These are phyloP conservation scores for Melipona beecheii DNA, from an alignment of 2,888 invertebrate genomes.

Conservation along the genomic window DNA sequence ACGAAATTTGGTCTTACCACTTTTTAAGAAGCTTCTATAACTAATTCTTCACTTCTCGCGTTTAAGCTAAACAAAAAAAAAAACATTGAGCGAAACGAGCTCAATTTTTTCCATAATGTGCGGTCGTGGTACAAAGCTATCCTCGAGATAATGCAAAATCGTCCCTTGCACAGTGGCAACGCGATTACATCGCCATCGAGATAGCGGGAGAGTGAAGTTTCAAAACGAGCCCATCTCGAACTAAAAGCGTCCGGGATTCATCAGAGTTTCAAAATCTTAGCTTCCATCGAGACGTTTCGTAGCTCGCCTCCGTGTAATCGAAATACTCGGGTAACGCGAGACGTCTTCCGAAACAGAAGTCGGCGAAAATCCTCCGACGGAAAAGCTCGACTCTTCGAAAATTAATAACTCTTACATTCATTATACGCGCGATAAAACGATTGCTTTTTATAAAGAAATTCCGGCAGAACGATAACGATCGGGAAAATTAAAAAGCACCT, in stretches of 20 bases:
- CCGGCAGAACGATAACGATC: no score
- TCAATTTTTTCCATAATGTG: not conserved
- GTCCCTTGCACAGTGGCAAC: not conserved
- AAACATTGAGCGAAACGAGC: not conserved
- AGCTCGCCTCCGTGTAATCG: slow-evolving; percentile 21
- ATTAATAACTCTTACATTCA: not conserved
- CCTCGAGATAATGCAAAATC: not conserved
- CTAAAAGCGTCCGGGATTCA: not conserved
- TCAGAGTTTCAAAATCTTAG: slow-evolving; percentile 14
- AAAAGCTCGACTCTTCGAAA: not conserved
- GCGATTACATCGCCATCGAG: not conserved
- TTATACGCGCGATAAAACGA: no score
- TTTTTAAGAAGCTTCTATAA: no score
- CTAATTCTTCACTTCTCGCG: no score
- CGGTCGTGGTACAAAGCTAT: not conserved
- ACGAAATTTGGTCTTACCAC: no score
- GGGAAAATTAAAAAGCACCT: not conserved
- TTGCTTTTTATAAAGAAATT: no score
- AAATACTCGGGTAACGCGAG: slow-evolving; percentile 21
- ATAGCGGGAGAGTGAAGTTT: slow-evolving; percentile 11
- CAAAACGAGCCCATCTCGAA: not conserved
- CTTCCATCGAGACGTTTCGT: not conserved
- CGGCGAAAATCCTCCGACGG: no score
- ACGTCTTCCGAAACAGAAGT: not conserved
- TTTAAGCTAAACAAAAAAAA: not conserved